Percentiles rank a stretch among this genome's conserved stretches.
Evolutionary conservation across 2,113 vertebrate genomes (phyloP).

Genomic region (Silurus meridionalis): DNA sequence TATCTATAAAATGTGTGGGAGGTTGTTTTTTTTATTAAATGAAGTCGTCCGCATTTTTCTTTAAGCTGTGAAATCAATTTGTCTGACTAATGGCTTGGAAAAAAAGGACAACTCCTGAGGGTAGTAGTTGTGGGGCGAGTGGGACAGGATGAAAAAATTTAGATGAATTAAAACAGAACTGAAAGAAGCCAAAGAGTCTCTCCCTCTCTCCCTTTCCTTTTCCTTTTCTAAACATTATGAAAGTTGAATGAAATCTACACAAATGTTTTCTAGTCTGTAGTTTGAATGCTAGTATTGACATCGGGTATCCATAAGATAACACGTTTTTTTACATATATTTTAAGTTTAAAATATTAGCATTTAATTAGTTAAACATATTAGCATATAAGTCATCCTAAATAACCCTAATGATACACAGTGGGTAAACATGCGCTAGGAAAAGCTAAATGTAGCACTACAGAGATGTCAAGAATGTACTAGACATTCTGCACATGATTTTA

Average conservation of each 20-base stretch:
- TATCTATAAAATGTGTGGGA: not conserved
- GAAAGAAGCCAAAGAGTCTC: not conserved
- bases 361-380: too few relatives aligned
- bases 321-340: not conserved
- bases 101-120: not conserved
- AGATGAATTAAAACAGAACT: not conserved
- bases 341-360: not conserved
- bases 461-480: not conserved
- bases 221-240: not conserved
- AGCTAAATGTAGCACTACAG: not conserved
- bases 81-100: not conserved
- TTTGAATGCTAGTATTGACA: not conserved
- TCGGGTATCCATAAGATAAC: not conserved
- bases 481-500: not conserved
- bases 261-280: not conserved
- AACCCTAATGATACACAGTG: not conserved
- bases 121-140: not conserved
- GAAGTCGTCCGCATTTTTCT: not conserved
- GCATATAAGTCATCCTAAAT: not conserved
- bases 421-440: not conserved
- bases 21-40: not conserved
- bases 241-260: not conserved
- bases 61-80: conserved; percentile 13
- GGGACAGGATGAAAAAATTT: not conserved
- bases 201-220: not conserved